Base-by-base conservation (phyloP, 2,797 vertebrate species). In the Anas bahamensis region DNA sequence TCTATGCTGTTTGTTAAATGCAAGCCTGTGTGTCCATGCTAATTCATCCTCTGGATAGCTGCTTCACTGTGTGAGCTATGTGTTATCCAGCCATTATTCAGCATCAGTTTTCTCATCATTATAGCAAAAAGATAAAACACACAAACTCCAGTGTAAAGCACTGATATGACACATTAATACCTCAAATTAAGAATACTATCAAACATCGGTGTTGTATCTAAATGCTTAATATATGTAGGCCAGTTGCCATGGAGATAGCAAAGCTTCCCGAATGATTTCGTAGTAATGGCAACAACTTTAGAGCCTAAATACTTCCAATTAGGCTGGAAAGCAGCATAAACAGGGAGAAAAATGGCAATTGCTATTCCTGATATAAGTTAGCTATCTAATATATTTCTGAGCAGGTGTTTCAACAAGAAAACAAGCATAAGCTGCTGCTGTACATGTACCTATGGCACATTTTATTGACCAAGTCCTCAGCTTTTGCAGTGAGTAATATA, bases 241-340 rank as follows among this genome's bases (percentile, higher is more conserved):
- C 57, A 46, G 95, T 95, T 96, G 33, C 94, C 63, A 87, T 86
- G 85, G 94, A 78, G 71, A 94, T 78, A 35, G 31, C 73, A 75
- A 96, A 93, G 48, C 82, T 91, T 88, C 42, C 64, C 64, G 48
- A 64, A 71, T 57, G 22, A 79, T 84, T 95, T 79, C 0, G 0
- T 79, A 75, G 83, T 70, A 91, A 75, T n/a, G 59, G 52, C 66
- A 80, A 80, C 66, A 82, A 88, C 71, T 94, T 93, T 13, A 60
- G 24, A 86, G 79, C 60, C 42, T 68, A 74, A 94, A 64, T 61
- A 72, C 44, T 86, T 93, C 74, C 70, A 91, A 79, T 66, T 73
- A 76, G 52, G 66, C 48, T 70, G 33, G 56, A 57, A 88, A 76
- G 33, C 56, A 76, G 56, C 29, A 83, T 57, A 73, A 88, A 66